Percentiles rank a stretch among this genome's conserved stretches.
Evolutionary conservation across 1,140 invertebrate genomes (phyloP).

Genomic region (Schmidtea mediterranea): DNA sequence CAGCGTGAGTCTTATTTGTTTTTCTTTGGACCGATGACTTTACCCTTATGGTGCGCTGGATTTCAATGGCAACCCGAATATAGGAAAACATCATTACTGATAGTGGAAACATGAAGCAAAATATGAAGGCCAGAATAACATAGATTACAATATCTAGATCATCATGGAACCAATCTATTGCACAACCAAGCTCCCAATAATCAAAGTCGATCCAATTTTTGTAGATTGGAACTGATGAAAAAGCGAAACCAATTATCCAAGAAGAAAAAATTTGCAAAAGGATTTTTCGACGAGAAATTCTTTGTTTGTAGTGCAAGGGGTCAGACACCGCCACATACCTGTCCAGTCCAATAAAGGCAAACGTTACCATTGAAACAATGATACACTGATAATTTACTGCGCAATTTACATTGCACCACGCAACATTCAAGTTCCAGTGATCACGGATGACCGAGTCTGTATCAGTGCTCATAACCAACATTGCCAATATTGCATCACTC

Average conservation of each 20-base stretch:
- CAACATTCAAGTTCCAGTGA: constrained; percentile 10
- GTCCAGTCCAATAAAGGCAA: constrained; percentile 21
- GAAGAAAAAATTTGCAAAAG: constrained; percentile 11
- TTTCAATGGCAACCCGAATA: constrained; percentile 11
- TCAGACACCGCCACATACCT: constrained; percentile 16
- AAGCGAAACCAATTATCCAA: constrained; percentile 15
- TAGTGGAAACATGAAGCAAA: constrained; percentile 20
- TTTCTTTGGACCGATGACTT: constrained; percentile 2
- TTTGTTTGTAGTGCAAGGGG: constrained; percentile 14
- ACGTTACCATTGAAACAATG: constrained; percentile 22
- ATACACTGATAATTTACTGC: constrained; percentile 21
- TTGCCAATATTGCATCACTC: constrained; percentile 16
- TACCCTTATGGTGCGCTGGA: constrained; percentile 6
- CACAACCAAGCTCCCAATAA: constrained; percentile 24
- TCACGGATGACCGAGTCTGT: constrained; percentile 12
- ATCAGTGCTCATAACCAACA: constrained; percentile 17
- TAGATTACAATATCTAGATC: constrained; percentile 12
- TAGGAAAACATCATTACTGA: constrained; percentile 15
- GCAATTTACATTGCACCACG: constrained; percentile 16
- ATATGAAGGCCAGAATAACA: constrained; percentile 19
- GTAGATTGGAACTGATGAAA: constrained; percentile 13
- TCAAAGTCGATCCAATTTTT: constrained; percentile 21
- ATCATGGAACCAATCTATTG: constrained; percentile 20
- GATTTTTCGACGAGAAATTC: constrained; percentile 12
- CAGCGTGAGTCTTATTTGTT: constrained; percentile 10